These are phyloP conservation scores for Cephus cinctus DNA, from an alignment of 1,140 invertebrate genomes.

Conservation along the genomic window DNA sequence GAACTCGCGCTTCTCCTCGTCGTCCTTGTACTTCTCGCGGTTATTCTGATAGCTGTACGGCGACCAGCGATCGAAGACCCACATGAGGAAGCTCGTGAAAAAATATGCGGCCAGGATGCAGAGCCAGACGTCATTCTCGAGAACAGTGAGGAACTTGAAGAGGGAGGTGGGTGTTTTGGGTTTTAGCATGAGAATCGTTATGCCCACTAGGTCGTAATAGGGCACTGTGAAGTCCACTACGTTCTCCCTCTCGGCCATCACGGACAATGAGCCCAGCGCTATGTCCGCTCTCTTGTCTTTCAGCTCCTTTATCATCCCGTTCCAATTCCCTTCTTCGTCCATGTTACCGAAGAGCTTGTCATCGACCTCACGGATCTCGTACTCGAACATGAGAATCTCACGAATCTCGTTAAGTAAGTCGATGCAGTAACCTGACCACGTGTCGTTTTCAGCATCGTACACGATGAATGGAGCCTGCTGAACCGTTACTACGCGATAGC, in stretches of 20 bases:
- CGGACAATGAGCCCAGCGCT: slow-evolving; percentile 81
- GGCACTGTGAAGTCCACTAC: slow-evolving; percentile 95
- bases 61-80: slow-evolving; percentile 93
- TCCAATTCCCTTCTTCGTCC: slow-evolving; percentile 85
- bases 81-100: slow-evolving; percentile 92
- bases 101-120: slow-evolving; percentile 95
- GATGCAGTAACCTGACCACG: slow-evolving; percentile 89
- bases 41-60: slow-evolving; percentile 97
- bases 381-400: slow-evolving; percentile 83
- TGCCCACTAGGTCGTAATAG: slow-evolving; percentile 93
- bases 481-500: slow-evolving; percentile 78
- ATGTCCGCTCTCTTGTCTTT: slow-evolving; percentile 90
- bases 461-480: slow-evolving; percentile 88
- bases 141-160: slow-evolving; percentile 95
- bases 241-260: slow-evolving; percentile 93
- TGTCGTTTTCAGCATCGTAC: slow-evolving; percentile 63
- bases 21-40: slow-evolving; percentile 86
- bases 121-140: slow-evolving; percentile 95
- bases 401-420: slow-evolving; percentile 87
- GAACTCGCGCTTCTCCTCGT: slow-evolving; percentile 94
- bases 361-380: slow-evolving; percentile 75
- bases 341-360: slow-evolving; percentile 84
- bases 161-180: slow-evolving; percentile 79
- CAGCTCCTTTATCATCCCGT: slow-evolving; percentile 88
- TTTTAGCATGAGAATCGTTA: slow-evolving; percentile 88